Evolutionary conservation across 2,797 vertebrate species (phyloP), one percentile per base, ranked within the genome.

Genomic region (Sebastes variabilis): DNA sequence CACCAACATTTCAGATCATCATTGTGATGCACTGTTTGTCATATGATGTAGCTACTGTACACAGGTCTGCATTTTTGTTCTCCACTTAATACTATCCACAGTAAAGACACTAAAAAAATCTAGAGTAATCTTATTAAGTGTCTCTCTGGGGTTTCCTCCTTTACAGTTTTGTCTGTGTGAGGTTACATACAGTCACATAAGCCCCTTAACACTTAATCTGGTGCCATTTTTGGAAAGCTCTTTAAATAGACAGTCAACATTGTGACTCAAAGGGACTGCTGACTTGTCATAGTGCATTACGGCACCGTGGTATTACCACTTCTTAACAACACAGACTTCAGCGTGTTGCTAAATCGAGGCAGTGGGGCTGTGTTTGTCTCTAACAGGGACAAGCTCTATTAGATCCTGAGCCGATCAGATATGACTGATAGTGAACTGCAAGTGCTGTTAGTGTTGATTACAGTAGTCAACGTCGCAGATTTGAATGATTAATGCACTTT

Each of bases 201-300:
- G 86, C 94, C 84, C 84, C 89, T 94, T 93, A 52, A 93, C 32
- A 71, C 80, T 80, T 94, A 94, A 94, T 87, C 92, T 61, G 81
- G 25, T 82, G 66, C 88, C 75, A 42, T 82, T 93, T 90, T 84
- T 83, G 79, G 66, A 60, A 54, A 52, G 71, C 29, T 46, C 87
- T 90, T 86, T 85, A 83, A 76, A 82, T 88, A 90, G 79, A 80
- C 46, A 5, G 72, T 76, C 60, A 84, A 87, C 55, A 75, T 83
- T 71, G 68, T 77, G 62, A 49, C 81, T 86, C 6, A 55, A 25
- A 78, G 58, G 38, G 67, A 81, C 72, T 76, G 16, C 66, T 80
- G 59, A 73, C 68, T 60, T 8, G 42, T 81, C 75, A 38, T 59
- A 27, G 32, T 68, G 55, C 27, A 54, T 88, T 82, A 91, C 7